Evolutionary conservation across 2,113 vertebrate genomes (phyloP).

Genomic region (Pollimyrus isidori): DNA sequence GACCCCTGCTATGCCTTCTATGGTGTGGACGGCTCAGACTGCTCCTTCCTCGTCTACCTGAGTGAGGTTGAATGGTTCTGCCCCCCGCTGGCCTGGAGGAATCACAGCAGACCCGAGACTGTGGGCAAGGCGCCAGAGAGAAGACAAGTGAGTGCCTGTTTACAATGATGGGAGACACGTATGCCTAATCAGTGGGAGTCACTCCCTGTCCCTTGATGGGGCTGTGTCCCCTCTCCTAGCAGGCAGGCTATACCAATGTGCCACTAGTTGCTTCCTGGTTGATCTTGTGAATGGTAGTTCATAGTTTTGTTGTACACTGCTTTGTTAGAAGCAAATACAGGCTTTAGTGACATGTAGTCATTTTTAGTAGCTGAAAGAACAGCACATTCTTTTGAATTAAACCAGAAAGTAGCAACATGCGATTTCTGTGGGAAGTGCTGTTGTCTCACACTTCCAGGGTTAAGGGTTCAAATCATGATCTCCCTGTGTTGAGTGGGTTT

Average conservation of each 20-base stretch:
- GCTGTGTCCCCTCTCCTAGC: neutral
- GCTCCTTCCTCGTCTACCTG: constrained; percentile 93
- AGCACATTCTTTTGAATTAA: neutral
- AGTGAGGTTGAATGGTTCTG: constrained; percentile 98
- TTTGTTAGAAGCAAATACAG: neutral
- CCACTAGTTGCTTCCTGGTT: neutral
- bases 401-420: neutral
- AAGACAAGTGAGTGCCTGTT: constrained; percentile 59
- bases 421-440: neutral
- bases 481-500: neutral
- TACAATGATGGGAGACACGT: neutral
- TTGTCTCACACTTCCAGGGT: neutral
- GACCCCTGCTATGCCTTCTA: constrained; percentile 96
- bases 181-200: neutral
- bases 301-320: neutral
- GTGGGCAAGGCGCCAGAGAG: constrained; percentile 52
- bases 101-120: constrained; percentile 60
- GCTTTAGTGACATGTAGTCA: neutral
- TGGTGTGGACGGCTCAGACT: constrained; percentile 91
- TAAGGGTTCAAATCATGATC: neutral
- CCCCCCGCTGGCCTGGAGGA: constrained; percentile 81
- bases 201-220: neutral
- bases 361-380: neutral
- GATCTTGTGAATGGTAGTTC: neutral
- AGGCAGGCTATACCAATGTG: neutral